Evolutionary conservation across 2,888 invertebrate species (phyloP).

Genomic region (Biston stratarius): DNA sequence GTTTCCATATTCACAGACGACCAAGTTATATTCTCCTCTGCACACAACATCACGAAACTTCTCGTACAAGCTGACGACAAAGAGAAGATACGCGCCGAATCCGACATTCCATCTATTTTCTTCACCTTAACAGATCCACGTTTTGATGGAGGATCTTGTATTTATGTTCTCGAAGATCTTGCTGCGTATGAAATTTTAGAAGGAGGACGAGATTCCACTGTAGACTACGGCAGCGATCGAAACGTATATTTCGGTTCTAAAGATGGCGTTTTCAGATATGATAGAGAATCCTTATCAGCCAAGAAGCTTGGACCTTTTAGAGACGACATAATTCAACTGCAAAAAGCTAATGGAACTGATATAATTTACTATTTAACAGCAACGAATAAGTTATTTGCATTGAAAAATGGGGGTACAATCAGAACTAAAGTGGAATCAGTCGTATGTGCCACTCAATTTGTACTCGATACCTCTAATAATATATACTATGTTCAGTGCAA

Average conservation of each 20-base stretch:
- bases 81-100: conserved; percentile 56
- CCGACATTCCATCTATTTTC: conserved; percentile 69
- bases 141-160: conserved; percentile 66
- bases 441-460: conserved; percentile 67
- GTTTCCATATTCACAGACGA: conserved; percentile 59
- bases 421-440: conserved; percentile 57
- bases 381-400: conserved; percentile 59
- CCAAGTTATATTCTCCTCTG: conserved; percentile 66
- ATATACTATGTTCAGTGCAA: conserved; percentile 69
- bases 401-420: conserved; percentile 63
- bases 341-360: conserved; percentile 70
- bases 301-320: conserved; percentile 65
- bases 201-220: conserved; percentile 70
- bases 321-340: conserved; percentile 70
- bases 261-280: conserved; percentile 68
- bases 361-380: conserved; percentile 60
- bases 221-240: conserved; percentile 62
- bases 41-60: conserved; percentile 65
- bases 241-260: conserved; percentile 65
- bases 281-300: conserved; percentile 63
- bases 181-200: conserved; percentile 72
- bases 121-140: conserved; percentile 66
- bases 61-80: conserved; percentile 65
- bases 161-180: conserved; percentile 72
- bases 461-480: conserved; percentile 72